Evolutionary conservation across 2,113 vertebrate genomes (phyloP).

Genomic region (Nipponia nippon): DNA sequence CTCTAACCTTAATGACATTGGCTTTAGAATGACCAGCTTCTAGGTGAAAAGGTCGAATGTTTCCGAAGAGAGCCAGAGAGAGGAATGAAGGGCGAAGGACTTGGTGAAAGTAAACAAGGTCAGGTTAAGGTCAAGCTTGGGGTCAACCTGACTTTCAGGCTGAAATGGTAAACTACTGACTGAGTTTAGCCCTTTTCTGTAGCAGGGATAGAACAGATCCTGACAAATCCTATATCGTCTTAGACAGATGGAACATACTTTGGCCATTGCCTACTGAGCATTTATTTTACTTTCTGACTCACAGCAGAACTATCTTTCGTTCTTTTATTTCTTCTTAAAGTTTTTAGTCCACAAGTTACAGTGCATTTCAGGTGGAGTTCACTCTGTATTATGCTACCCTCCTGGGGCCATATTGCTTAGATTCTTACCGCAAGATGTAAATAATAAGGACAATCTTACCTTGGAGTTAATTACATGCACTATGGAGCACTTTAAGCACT

Average conservation of each 20-base stretch:
- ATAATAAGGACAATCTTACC: not conserved
- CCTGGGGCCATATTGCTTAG: not conserved
- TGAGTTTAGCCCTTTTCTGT: conserved; percentile 48
- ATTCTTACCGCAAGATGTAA: not conserved
- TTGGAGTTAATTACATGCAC: not conserved
- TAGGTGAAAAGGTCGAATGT: conserved; percentile 52
- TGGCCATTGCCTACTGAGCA: not conserved
- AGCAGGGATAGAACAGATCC: conserved; percentile 19
- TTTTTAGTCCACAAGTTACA: not conserved
- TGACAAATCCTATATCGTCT: conserved; percentile 53
- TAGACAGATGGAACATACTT: conserved; percentile 31
- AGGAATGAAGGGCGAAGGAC: conserved; percentile 16
- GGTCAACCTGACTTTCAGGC: conserved; percentile 53
- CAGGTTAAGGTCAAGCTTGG: conserved; percentile 54
- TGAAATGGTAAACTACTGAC: conserved; percentile 63
- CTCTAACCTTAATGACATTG: not conserved
- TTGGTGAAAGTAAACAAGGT: conserved; percentile 55
- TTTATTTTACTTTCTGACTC: conserved; percentile 38
- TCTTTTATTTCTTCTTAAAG: not conserved
- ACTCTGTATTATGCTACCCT: not conserved
- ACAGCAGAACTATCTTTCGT: not conserved
- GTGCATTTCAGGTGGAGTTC: not conserved
- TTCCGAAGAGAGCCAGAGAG: conserved; percentile 11
- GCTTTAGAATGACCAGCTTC: not conserved
- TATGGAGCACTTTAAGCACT: not conserved